phyloP scores from a whole-genome alignment of 1,140 invertebrate species.

The Drosophila pectinifera region DNA sequence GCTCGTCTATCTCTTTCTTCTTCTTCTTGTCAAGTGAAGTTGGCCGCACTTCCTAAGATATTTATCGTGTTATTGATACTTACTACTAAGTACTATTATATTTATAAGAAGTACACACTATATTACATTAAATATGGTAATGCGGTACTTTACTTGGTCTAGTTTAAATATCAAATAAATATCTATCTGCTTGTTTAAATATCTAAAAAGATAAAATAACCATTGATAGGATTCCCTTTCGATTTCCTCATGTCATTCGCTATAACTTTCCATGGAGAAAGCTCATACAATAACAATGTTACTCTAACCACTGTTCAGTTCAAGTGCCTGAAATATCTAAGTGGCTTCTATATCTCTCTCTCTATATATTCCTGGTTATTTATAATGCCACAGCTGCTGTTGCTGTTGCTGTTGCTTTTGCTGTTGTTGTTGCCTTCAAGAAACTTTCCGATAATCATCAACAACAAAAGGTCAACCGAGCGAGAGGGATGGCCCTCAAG shows the following conservation, averaged over 20 bases:
- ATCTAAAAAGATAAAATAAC: neutral
- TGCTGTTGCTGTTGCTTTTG: neutral
- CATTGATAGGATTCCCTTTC: neutral
- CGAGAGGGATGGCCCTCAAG: constrained; percentile 9
- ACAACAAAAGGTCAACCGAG: constrained; percentile 37
- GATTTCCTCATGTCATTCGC: no score
- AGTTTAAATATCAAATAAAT: no score
- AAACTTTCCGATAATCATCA: constrained; percentile 49
- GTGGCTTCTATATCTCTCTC: constrained; percentile 9
- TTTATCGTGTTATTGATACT: no score
- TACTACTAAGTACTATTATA: no score
- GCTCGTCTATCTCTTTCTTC: no score
- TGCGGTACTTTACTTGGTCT: neutral
- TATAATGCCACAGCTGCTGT: constrained; percentile 10
- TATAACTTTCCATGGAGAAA: no score
- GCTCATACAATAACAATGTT: neutral
- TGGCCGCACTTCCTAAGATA: no score
- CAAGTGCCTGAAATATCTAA: neutral
- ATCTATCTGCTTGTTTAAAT: neutral
- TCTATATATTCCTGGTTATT: constrained; percentile 12
- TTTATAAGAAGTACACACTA: no score
- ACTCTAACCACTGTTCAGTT: neutral
- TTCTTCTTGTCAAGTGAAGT: no score
- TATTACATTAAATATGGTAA: no score
- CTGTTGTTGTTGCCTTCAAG: constrained; percentile 1